phyloP scores from a whole-genome alignment of 1,140 invertebrate species.

The Drosophila eugracilis region DNA sequence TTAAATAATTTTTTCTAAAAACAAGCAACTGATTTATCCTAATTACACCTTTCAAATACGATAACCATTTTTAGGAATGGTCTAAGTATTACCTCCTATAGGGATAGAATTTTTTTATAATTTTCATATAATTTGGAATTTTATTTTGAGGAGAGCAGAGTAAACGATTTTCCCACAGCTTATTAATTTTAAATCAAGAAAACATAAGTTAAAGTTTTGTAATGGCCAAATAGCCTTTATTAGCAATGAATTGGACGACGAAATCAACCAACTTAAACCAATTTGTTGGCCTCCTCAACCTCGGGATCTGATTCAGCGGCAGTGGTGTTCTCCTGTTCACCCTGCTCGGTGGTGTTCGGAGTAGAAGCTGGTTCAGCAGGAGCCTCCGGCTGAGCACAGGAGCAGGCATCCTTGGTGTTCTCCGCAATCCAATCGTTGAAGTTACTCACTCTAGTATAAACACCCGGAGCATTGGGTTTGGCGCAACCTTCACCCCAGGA shows the following conservation, averaged over 20 bases:
- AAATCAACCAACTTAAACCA: slow-evolving; percentile 8
- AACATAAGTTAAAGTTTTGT: background rate
- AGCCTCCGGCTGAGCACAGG: slow-evolving; percentile 85
- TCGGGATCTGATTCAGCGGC: slow-evolving; percentile 19
- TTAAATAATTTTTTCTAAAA: too few species aligned
- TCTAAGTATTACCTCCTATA: too few species aligned
- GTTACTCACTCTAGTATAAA: slow-evolving; percentile 92
- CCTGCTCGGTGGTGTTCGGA: slow-evolving; percentile 30
- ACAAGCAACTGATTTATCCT: too few species aligned
- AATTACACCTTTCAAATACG: too few species aligned
- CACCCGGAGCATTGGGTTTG: slow-evolving; percentile 91
- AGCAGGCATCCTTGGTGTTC: slow-evolving; percentile 89
- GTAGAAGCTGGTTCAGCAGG: background rate
- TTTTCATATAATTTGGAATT: too few species aligned
- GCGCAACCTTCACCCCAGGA: slow-evolving; percentile 94
- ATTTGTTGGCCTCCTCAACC: slow-evolving; percentile 43
- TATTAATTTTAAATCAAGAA: background rate
- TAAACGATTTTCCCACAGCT: too few species aligned
- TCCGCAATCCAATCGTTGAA: slow-evolving; percentile 90
- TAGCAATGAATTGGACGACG: background rate
- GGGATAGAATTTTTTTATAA: too few species aligned
- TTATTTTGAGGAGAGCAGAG: too few species aligned
- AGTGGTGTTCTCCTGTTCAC: slow-evolving; percentile 11
- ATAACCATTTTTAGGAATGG: too few species aligned
- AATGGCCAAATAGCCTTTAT: slow-evolving; percentile 10